Conservation (phyloP, 2,113 vertebrate genomes). For the Calidris pygmaea region DNA sequence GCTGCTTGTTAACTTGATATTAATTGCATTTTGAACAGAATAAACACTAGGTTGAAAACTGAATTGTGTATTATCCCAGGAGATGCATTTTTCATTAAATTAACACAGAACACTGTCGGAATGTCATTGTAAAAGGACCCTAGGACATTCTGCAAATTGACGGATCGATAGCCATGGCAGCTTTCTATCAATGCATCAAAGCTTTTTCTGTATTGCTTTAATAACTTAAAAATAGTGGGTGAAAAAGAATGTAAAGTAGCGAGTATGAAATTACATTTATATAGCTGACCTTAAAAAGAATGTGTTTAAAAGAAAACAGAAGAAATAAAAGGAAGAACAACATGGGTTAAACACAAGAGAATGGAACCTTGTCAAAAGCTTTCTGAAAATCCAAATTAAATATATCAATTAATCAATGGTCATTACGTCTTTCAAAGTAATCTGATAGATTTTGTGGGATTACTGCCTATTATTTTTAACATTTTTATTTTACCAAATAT, state of each 20-base stretch:
- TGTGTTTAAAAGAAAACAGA: not conserved
- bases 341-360: not conserved
- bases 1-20: not conserved
- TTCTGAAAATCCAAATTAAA: not conserved
- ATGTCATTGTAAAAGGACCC: not conserved
- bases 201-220: not conserved
- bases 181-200: not conserved
- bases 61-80: not conserved
- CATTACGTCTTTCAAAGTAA: not conserved
- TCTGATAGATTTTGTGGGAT: not conserved
- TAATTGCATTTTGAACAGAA: slow-evolving; percentile 10
- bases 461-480: not conserved
- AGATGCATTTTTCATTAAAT: not conserved
- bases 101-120: not conserved
- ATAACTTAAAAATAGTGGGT: not conserved
- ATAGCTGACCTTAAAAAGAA: not conserved
- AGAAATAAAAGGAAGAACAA: not conserved
- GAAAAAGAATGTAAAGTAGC: not conserved
- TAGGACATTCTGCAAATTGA: not conserved
- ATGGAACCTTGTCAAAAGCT: not conserved
- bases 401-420: not conserved
- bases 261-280: not conserved
- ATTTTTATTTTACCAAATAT: not conserved
- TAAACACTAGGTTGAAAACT: not conserved
- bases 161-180: not conserved